These are phyloP conservation scores for Pseudorhiza aurosa DNA, from an alignment of 30 jellyfish, hydroid and myxozoan species.

Conservation along the genomic window DNA sequence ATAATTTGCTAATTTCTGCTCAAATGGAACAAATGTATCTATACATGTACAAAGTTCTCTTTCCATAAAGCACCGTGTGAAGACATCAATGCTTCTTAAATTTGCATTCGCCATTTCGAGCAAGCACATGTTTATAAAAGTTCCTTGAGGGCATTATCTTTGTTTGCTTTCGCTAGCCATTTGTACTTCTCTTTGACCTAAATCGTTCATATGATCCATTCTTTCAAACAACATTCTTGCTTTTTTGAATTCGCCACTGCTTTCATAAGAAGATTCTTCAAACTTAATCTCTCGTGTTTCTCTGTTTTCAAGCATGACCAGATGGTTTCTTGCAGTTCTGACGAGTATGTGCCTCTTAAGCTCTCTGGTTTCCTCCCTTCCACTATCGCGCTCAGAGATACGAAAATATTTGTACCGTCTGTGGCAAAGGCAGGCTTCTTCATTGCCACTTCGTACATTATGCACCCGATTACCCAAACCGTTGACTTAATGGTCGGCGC, in stretches of 20 bases:
- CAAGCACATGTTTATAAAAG: too few relatives aligned
- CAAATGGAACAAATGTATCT: too few relatives aligned
- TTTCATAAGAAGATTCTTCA: constrained; percentile 15
- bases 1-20: too few relatives aligned
- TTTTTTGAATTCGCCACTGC: constrained; percentile 30
- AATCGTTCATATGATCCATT: background rate
- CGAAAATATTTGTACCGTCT: constrained; percentile 36
- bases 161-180: background rate
- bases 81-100: too few relatives aligned
- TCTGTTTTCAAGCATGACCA: constrained; percentile 45
- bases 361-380: constrained; percentile 76
- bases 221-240: background rate
- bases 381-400: constrained; percentile 46
- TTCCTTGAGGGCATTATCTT: background rate
- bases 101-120: too few relatives aligned
- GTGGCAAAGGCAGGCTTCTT: constrained; percentile 63
- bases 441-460: constrained; percentile 60
- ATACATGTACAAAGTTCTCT: too few relatives aligned
- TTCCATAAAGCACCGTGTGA: too few relatives aligned
- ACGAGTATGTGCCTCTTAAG: constrained; percentile 15
- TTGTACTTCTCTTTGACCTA: background rate
- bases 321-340: constrained; percentile 26
- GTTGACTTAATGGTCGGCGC: constrained; percentile 31
- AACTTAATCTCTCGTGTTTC: constrained; percentile 31
- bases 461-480: constrained; percentile 61